Evolutionary conservation across 1,140 invertebrate species (phyloP).

Genomic region (Papilio dardanus): DNA sequence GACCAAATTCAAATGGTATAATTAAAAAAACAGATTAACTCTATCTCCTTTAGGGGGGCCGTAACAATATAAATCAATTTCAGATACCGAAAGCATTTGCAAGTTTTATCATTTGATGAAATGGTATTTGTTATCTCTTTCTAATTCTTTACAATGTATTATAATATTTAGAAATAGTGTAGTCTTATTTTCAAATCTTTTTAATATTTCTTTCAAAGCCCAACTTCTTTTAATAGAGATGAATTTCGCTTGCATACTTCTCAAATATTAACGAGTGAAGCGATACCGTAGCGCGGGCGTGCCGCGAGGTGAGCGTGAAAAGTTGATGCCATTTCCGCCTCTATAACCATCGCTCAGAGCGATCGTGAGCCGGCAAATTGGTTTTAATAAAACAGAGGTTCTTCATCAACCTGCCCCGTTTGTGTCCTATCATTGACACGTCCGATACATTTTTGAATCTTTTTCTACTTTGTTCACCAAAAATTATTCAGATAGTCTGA

Average conservation of each 20-base stretch:
- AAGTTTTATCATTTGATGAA: too few relatives aligned
- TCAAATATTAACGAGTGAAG: constrained; percentile 31
- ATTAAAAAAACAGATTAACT: not conserved
- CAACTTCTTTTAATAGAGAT: not conserved
- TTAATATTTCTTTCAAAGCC: not conserved
- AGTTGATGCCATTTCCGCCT: constrained; percentile 36
- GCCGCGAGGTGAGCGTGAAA: constrained; percentile 26
- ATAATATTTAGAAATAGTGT: not conserved
- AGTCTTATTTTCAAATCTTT: not conserved
- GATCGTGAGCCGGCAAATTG: constrained; percentile 31
- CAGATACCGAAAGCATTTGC: too few relatives aligned
- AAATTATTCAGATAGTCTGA: too few relatives aligned
- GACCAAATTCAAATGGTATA: not conserved
- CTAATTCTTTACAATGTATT: not conserved
- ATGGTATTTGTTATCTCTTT: too few relatives aligned
- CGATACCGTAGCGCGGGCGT: constrained; percentile 20
- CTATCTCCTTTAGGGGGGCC: too few relatives aligned
- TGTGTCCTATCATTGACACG: constrained; percentile 12
- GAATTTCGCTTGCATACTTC: constrained; percentile 8
- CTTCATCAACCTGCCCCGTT: constrained; percentile 11
- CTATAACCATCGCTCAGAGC: constrained; percentile 20
- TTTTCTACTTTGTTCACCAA: not conserved
- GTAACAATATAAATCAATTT: too few relatives aligned
- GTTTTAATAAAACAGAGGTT: constrained; percentile 37
- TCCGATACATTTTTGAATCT: not conserved